Conservation (phyloP, 2,888 invertebrate species). For the Rhamphomyia laevipes region DNA sequence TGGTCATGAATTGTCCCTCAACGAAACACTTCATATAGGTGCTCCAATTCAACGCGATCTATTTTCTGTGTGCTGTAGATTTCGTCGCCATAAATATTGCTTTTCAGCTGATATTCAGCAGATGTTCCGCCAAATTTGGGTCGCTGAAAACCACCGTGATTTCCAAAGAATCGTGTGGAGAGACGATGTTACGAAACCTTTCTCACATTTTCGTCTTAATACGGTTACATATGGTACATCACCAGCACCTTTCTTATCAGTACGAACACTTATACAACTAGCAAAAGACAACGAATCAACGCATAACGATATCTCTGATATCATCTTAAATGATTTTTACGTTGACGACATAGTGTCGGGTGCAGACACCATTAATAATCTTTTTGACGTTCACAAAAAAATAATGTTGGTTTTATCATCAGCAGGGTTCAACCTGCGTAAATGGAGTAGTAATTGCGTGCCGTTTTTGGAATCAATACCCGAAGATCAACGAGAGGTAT, state of each 20-base stretch:
- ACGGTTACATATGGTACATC: conserved; percentile 14
- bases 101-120: conserved; percentile 10
- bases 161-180: conserved; percentile 13
- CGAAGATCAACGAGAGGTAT: no score
- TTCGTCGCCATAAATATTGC: conserved; percentile 7
- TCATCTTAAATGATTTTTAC: conserved; percentile 12
- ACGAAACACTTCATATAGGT: conserved; percentile 7
- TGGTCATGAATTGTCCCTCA: conserved; percentile 4
- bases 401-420: no score
- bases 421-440: neutral
- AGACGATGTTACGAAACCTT: conserved; percentile 1
- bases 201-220: conserved; percentile 12
- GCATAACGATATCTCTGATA: conserved; percentile 9
- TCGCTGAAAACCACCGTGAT: conserved; percentile 3
- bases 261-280: conserved; percentile 11
- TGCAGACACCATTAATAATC: conserved; percentile 1
- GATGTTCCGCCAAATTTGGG: conserved; percentile 11
- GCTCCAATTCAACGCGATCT: conserved; percentile 9
- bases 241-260: conserved; percentile 12
- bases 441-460: conserved; percentile 8
- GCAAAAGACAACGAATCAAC: conserved; percentile 6
- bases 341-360: conserved; percentile 14
- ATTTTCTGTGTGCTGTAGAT: neutral
- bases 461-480: neutral
- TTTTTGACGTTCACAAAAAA: neutral